These are phyloP conservation scores for Cydia splendana DNA, from an alignment of 1,140 invertebrate species.

Conservation along the genomic window DNA sequence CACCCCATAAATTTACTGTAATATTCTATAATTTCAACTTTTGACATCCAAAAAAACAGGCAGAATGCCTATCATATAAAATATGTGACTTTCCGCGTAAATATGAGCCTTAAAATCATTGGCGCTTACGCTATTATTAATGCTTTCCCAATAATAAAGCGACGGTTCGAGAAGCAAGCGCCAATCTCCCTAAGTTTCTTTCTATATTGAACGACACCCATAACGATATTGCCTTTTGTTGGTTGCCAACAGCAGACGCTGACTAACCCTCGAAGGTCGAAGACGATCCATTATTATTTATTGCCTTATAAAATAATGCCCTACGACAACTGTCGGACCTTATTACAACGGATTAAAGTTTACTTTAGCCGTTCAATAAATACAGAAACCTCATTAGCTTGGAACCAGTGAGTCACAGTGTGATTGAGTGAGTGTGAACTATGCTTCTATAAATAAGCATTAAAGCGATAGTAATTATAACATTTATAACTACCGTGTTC, in stretches of 20 bases:
- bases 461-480: neutral
- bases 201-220: constrained; percentile 48
- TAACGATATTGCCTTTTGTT: neutral
- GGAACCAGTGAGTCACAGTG: constrained; percentile 9
- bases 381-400: constrained; percentile 20
- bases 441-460: constrained; percentile 30
- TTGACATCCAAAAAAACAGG: neutral
- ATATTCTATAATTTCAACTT: constrained; percentile 2
- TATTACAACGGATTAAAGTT: constrained; percentile 47
- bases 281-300: constrained; percentile 78
- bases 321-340: constrained; percentile 42
- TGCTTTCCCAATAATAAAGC: neutral
- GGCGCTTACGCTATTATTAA: neutral
- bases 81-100: neutral
- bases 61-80: neutral
- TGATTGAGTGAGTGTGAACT: constrained; percentile 32
- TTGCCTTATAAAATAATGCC: constrained; percentile 70
- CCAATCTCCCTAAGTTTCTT: neutral
- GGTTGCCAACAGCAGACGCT: constrained; percentile 49
- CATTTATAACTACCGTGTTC: neutral
- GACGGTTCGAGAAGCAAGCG: neutral
- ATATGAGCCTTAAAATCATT: neutral
- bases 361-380: constrained; percentile 33
- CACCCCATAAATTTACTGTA: constrained; percentile 11
- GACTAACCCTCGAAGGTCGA: constrained; percentile 76